These are phyloP conservation scores for Calliphora vomitoria DNA, from an alignment of 2,888 invertebrate genomes.

Conservation along the genomic window DNA sequence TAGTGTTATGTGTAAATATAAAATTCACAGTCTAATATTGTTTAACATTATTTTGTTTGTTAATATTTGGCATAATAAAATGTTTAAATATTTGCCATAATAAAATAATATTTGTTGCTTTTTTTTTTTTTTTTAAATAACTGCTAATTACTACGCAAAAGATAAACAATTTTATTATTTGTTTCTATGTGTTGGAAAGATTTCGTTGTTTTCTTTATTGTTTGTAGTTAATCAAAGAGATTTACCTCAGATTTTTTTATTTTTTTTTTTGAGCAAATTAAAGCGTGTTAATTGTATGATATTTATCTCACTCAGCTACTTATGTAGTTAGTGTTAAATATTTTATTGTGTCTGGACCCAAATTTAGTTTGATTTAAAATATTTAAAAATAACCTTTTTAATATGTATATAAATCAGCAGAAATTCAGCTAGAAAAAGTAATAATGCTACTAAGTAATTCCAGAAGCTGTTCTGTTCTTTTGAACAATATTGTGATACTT, in stretches of 20 bases:
- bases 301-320: background rate
- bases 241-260: background rate
- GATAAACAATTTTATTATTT: slow-evolving; percentile 25
- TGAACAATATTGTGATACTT: too few relatives aligned
- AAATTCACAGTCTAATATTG: background rate
- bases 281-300: background rate
- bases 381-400: too few relatives aligned
- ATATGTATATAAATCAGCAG: too few relatives aligned
- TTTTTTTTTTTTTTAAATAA: slow-evolving; percentile 15
- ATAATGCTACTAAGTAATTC: too few relatives aligned
- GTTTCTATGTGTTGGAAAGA: slow-evolving; percentile 16
- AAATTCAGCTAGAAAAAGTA: too few relatives aligned
- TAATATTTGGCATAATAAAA: slow-evolving; percentile 5
- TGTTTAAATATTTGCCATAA: slow-evolving; percentile 13
- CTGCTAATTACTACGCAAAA: slow-evolving; percentile 28
- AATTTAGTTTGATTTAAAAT: too few relatives aligned
- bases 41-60: background rate
- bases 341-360: background rate
- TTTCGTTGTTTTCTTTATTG: slow-evolving; percentile 13
- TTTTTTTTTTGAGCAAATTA: background rate
- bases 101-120: background rate
- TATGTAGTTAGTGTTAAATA: background rate
- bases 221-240: background rate
- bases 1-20: background rate
- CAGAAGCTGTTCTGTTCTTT: too few relatives aligned